These are phyloP conservation scores for Scaptomyza reducta DNA, from an alignment of 2,888 invertebrate species.

Conservation along the genomic window DNA sequence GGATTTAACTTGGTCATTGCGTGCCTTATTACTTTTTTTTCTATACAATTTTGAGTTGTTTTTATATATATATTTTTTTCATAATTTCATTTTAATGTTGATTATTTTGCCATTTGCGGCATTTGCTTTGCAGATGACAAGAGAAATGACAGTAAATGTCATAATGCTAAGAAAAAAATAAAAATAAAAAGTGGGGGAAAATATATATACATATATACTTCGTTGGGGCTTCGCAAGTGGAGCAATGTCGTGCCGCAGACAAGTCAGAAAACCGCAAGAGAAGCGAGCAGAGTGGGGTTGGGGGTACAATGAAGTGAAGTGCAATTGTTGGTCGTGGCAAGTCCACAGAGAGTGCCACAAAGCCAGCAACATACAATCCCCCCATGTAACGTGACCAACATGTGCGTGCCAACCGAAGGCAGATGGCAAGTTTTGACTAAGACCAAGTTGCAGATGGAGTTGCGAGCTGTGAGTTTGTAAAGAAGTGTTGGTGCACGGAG, in stretches of 20 bases:
- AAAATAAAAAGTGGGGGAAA: conserved; percentile 4
- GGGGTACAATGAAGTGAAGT: not conserved
- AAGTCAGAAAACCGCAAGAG: conserved; percentile 63
- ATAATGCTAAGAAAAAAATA: conserved; percentile 34
- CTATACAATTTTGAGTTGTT: not conserved
- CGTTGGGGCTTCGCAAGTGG: conserved; percentile 60
- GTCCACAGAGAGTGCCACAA: conserved; percentile 22
- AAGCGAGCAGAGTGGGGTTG: conserved; percentile 19
- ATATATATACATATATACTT: conserved; percentile 35
- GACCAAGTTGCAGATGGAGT: conserved; percentile 13
- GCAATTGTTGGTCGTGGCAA: conserved; percentile 37
- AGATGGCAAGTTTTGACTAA: conserved; percentile 28
- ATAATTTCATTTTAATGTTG: conserved; percentile 62
- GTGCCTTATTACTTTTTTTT: conserved; percentile 53
- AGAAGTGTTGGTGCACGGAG: conserved; percentile 3
- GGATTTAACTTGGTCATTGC: conserved; percentile 72
- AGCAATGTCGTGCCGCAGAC: conserved; percentile 72
- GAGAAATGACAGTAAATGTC: conserved; percentile 62
- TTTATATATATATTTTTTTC: conserved; percentile 28
- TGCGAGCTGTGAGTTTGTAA: not conserved
- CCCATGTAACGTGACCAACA: conserved; percentile 73
- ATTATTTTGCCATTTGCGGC: conserved; percentile 61
- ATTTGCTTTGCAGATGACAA: conserved; percentile 54
- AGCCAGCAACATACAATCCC: not conserved
- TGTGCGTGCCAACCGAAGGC: conserved; percentile 64